Percentiles rank a stretch among this genome's conserved stretches.
Evolutionary conservation across 2,797 vertebrate species (phyloP).

Genomic region (Spondyliosoma cantharus): DNA sequence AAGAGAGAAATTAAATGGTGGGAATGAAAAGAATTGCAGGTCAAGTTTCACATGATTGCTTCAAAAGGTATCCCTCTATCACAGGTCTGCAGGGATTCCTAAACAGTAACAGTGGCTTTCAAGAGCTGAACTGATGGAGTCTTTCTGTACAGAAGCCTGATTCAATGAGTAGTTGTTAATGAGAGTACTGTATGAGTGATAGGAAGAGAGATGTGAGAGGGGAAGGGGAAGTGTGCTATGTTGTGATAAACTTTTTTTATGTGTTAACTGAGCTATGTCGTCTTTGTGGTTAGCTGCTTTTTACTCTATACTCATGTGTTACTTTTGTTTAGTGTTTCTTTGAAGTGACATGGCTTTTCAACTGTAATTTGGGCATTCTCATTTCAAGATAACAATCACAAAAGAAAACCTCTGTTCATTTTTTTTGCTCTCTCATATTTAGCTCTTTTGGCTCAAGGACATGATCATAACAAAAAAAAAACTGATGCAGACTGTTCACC

Average conservation of each 20-base stretch:
- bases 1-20: no score
- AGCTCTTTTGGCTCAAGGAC: no score
- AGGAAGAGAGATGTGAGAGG: not conserved
- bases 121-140: not conserved
- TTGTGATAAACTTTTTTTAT: slow-evolving; percentile 5
- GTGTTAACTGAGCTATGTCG: slow-evolving; percentile 5
- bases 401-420: not conserved
- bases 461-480: no score
- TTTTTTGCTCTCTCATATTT: no score
- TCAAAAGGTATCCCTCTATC: not conserved
- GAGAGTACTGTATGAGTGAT: not conserved
- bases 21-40: not conserved
- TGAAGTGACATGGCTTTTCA: not conserved
- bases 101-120: not conserved
- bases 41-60: not conserved
- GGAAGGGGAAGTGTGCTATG: slow-evolving; percentile 5
- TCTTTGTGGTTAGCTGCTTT: not conserved
- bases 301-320: not conserved
- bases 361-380: not conserved
- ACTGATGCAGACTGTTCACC: no score
- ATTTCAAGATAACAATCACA: not conserved
- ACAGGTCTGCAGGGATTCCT: not conserved
- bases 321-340: not conserved
- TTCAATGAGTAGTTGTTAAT: not conserved
- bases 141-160: not conserved